These are phyloP conservation scores for Characodon lateralis DNA, from an alignment of 2,797 vertebrate genomes.

Conservation along the genomic window DNA sequence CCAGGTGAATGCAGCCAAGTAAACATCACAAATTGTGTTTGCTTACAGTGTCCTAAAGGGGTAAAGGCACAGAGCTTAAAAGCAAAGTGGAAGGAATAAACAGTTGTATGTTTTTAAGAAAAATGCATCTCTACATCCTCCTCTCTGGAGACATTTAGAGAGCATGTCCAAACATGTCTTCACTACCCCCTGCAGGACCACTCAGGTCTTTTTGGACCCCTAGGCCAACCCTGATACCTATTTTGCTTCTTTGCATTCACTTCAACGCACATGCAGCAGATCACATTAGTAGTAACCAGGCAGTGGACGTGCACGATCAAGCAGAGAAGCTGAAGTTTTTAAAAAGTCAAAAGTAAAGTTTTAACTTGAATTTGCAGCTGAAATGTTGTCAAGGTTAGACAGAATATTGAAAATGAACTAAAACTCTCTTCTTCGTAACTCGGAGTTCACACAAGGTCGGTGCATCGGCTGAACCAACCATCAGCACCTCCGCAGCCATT, in stretches of 20 bases:
- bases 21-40: slow-evolving; percentile 64
- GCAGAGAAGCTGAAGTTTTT: neutral
- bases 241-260: slow-evolving; percentile 1
- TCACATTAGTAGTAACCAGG: neutral
- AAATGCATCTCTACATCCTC: slow-evolving; percentile 21
- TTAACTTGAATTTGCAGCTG: neutral
- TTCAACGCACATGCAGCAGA: neutral
- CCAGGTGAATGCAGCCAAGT: slow-evolving; percentile 49
- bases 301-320: slow-evolving; percentile 1
- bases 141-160: slow-evolving; percentile 37
- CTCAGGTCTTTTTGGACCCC: slow-evolving; percentile 24
- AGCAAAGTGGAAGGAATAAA: slow-evolving; percentile 7
- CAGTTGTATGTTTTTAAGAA: slow-evolving; percentile 45
- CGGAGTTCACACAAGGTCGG: slow-evolving; percentile 16
- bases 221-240: slow-evolving; percentile 31
- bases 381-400: slow-evolving; percentile 12
- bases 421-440: neutral
- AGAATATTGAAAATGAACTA: slow-evolving; percentile 13
- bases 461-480: slow-evolving; percentile 15
- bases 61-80: slow-evolving; percentile 18
- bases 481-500: slow-evolving; percentile 17
- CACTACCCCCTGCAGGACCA: slow-evolving; percentile 53
- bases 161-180: slow-evolving; percentile 43
- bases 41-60: slow-evolving; percentile 46
- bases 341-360: slow-evolving; percentile 10